A percentile compares a stretch with the other conserved stretches of the same genome.
phyloP scores from a whole-genome alignment of 2,113 vertebrate genomes.

The Rutilus rutilus region DNA sequence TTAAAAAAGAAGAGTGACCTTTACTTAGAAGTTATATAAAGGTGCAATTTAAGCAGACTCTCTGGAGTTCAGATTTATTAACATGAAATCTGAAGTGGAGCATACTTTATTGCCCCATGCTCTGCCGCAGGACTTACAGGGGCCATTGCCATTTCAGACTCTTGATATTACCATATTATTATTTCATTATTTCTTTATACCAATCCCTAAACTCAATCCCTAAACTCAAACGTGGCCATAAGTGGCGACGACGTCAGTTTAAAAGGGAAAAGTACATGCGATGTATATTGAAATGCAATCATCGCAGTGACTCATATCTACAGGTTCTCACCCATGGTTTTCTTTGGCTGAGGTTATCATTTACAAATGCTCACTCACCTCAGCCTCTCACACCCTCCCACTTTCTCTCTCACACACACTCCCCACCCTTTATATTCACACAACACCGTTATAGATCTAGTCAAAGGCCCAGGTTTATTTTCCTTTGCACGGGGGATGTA shows the following conservation, averaged over 20 bases:
- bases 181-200: constrained; percentile 51
- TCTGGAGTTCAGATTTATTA: constrained; percentile 73
- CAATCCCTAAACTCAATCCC: constrained; percentile 48
- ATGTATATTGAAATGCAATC: constrained; percentile 67
- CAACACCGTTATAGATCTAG: constrained; percentile 57
- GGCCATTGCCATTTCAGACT: constrained; percentile 53
- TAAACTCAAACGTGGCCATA: constrained; percentile 32
- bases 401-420: constrained; percentile 42
- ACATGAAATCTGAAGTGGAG: constrained; percentile 67
- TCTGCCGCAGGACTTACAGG: constrained; percentile 53
- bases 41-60: constrained; percentile 74
- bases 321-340: constrained; percentile 64
- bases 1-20: constrained; percentile 75
- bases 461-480: constrained; percentile 69
- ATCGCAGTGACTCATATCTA: constrained; percentile 64
- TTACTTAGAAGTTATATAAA: constrained; percentile 78
- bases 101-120: constrained; percentile 61
- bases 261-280: constrained; percentile 37
- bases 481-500: constrained; percentile 67
- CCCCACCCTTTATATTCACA: constrained; percentile 50
- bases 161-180: constrained; percentile 53
- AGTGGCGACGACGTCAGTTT: constrained; percentile 26
- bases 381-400: constrained; percentile 53
- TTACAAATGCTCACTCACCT: constrained; percentile 43
- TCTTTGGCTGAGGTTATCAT: constrained; percentile 61